Conservation (phyloP, 2,797 vertebrate genomes). For the Gouania willdenowi region DNA sequence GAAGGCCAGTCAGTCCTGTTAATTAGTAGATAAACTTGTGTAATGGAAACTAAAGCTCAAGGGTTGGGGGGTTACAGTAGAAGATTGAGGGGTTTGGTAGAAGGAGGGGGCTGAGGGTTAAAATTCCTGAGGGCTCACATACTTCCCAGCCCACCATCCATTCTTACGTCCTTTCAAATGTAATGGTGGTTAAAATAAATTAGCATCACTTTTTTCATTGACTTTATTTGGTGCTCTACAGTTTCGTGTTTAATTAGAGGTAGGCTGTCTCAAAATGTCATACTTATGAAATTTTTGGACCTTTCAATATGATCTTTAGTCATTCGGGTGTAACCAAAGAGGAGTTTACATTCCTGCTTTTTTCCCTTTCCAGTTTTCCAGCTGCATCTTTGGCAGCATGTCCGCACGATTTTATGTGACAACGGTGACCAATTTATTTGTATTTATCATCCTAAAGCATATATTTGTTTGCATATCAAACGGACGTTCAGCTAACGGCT, state of each 20-base stretch:
- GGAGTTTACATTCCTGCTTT: not conserved
- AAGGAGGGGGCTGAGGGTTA: slow-evolving; percentile 32
- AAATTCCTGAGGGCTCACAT: slow-evolving; percentile 65
- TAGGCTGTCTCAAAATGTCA: not conserved
- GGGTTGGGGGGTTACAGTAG: slow-evolving; percentile 36
- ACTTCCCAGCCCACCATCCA: slow-evolving; percentile 51
- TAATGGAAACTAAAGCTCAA: slow-evolving; percentile 48
- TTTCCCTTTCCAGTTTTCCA: not conserved
- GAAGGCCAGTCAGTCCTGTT: slow-evolving; percentile 41
- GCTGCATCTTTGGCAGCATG: not conserved
- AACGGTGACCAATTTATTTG: slow-evolving; percentile 3
- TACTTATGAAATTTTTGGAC: slow-evolving; percentile 8
- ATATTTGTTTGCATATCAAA: slow-evolving; percentile 23
- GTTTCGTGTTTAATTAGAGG: not conserved
- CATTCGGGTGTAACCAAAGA: too few species aligned
- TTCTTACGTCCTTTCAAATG: slow-evolving; percentile 44
- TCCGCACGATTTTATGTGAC: slow-evolving; percentile 6
- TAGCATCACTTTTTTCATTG: slow-evolving; percentile 21
- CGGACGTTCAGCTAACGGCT: slow-evolving; percentile 9
- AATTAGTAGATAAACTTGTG: slow-evolving; percentile 48
- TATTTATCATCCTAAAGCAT: not conserved
- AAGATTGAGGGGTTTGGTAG: slow-evolving; percentile 16
- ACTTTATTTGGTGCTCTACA: too few species aligned
- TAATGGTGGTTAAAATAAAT: slow-evolving; percentile 47
- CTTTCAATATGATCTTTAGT: not conserved